phyloP scores from a whole-genome alignment of 2,113 vertebrate genomes.

The Bolborhynchus lineola region DNA sequence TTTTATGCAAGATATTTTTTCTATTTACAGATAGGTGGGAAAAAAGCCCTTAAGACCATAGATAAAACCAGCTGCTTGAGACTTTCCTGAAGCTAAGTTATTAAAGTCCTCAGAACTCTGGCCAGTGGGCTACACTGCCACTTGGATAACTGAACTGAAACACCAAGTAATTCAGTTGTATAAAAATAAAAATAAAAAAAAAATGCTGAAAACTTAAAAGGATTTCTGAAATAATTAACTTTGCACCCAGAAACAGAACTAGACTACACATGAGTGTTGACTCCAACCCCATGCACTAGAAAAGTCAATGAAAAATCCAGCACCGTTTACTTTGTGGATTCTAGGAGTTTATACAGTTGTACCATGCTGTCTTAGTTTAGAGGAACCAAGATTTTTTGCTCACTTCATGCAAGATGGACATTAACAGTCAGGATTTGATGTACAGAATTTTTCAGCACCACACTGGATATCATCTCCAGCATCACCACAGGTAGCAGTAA shows the following conservation, averaged over 20 bases:
- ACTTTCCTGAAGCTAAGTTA: not conserved
- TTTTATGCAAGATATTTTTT: not conserved
- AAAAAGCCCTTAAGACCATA: not conserved
- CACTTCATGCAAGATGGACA: slow-evolving; percentile 50
- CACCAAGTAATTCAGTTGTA: not conserved
- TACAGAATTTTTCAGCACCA: slow-evolving; percentile 17
- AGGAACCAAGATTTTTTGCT: slow-evolving; percentile 26
- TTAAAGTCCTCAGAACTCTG: not conserved
- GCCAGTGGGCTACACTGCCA: not conserved
- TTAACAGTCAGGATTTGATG: not conserved
- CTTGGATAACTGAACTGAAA: not conserved
- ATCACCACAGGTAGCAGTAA: slow-evolving; percentile 43
- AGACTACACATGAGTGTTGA: not conserved
- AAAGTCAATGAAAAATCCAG: not conserved
- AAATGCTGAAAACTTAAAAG: not conserved
- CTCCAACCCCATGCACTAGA: not conserved
- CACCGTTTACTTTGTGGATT: not conserved
- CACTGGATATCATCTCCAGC: slow-evolving; percentile 15
- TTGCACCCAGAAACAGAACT: not conserved
- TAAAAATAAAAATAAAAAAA: not conserved
- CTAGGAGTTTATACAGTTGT: not conserved
- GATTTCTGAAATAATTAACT: not conserved
- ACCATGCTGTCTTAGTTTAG: not conserved
- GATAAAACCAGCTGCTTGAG: not conserved
- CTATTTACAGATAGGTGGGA: not conserved